A percentile compares a stretch with the other conserved stretches of the same genome.
phyloP scores from a whole-genome alignment of 2,888 invertebrate species.

The Ichneumoninae sp. region DNA sequence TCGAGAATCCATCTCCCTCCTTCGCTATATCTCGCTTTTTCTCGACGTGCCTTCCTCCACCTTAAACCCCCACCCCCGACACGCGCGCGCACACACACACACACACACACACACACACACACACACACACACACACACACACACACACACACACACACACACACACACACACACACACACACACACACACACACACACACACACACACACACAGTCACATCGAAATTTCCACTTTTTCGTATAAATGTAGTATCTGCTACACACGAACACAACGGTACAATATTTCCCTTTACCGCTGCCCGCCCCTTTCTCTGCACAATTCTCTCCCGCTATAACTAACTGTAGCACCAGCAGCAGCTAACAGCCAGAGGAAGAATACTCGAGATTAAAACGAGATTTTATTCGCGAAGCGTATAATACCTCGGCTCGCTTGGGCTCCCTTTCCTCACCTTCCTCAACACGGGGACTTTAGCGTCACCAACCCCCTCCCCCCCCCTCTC shows the following conservation, averaged over 20 bases:
- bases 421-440: conserved; percentile 32
- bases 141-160: background rate
- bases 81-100: background rate
- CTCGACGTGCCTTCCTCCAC: conserved; percentile 11
- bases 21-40: conserved; percentile 11
- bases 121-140: conserved; percentile 8
- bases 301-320: background rate
- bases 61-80: background rate
- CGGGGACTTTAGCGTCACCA: conserved; percentile 16
- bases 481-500: background rate
- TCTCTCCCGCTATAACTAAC: background rate
- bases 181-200: conserved; percentile 9
- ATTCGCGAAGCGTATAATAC: conserved; percentile 53
- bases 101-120: background rate
- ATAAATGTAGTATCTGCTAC: conserved; percentile 4
- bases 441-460: conserved; percentile 20
- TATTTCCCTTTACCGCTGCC: conserved; percentile 2
- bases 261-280: background rate
- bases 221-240: conserved; percentile 24
- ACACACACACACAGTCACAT: background rate
- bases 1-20: conserved; percentile 38
- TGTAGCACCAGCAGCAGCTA: background rate
- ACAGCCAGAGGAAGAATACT: conserved; percentile 21
- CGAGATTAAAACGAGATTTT: conserved; percentile 63
- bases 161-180: background rate